Evolutionary conservation across 2,888 invertebrate genomes (phyloP), one percentile per base, ranked within the genome.

Genomic region (Agrotis segetum): DNA sequence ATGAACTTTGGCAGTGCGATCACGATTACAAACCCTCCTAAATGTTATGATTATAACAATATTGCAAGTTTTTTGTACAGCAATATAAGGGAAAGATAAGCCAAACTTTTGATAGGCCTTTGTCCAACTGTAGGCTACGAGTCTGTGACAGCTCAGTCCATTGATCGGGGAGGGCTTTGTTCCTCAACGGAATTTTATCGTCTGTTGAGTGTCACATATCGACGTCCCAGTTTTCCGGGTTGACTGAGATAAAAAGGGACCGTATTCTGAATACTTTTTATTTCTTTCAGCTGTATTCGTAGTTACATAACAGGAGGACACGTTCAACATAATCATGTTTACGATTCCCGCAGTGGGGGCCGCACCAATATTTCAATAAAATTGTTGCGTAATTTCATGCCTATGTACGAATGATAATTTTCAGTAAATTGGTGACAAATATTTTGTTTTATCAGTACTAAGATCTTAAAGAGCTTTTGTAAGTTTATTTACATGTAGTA

Each of bases 271-370:
- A 74, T 56, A 61, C 19, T 34, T 53, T 70, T 79, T 70, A 65
- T 71, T 71, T 40, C 19, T 64, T 67, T 68, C 46, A 52, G 55
- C 49, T 61, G 66, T 71, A 47, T 52, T 59, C 44, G 19, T 34
- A 34, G 67, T 76, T 68, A 71, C 62, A 63, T 71, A 76, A 59
- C 34, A 49, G 49, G 14, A 52, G 21, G 44, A 47, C 69, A 63
- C 67, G 58, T 66, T 53, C 67, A 44, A 67, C 19, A 61, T 83
- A 78, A 60, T 68, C 52, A 73, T 81, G 69, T 84, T 82, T 83
- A 83, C 67, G 84, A 75, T 69, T 64, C 79, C 62, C 72, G 80
- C 76, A 79, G 65, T 67, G 71, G 80, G 67, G 7, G 55, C 65
- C 56, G 63, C 63, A 67, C 58, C 40, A 52, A 64, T 69, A 69